Percentiles rank a stretch among this genome's conserved stretches.
Evolutionary conservation across 2,888 invertebrate genomes (phyloP).

Genomic region (Dexiosoma caninum): DNA sequence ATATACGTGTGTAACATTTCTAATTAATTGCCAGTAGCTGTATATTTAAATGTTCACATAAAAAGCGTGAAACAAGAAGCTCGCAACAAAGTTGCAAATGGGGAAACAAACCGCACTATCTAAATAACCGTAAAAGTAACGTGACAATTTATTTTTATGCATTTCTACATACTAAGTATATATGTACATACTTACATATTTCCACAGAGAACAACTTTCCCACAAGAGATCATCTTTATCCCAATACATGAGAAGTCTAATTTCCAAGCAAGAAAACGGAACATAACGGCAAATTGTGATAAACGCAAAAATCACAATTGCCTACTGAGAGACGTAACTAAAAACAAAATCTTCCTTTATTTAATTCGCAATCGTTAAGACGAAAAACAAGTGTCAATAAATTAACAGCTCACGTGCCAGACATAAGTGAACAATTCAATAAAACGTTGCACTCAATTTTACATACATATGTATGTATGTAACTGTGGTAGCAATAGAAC

Average conservation of each 20-base stretch:
- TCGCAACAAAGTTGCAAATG: constrained; percentile 57
- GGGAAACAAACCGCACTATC: constrained; percentile 24
- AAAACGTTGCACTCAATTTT: not conserved
- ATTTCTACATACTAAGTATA: not conserved
- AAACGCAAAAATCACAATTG: not conserved
- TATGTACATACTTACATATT: not conserved
- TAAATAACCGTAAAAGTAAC: constrained; percentile 20
- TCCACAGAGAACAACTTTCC: not conserved
- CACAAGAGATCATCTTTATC: constrained; percentile 32
- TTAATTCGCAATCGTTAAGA: not conserved
- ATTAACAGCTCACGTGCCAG: constrained; percentile 59
- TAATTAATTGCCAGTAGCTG: too few species aligned
- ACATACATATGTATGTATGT: not conserved
- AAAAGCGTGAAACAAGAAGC: constrained; percentile 49
- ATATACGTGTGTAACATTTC: too few species aligned
- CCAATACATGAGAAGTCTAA: not conserved
- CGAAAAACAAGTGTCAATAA: constrained; percentile 52
- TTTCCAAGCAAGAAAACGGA: not conserved
- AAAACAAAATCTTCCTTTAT: not conserved
- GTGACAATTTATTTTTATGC: constrained; percentile 21
- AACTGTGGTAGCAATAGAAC: not conserved
- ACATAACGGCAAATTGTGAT: not conserved
- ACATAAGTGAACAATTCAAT: constrained; percentile 6
- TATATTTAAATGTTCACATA: too few species aligned
- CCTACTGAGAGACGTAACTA: not conserved